Evolutionary conservation across 2,888 invertebrate species (phyloP), one percentile per base, ranked within the genome.

Genomic region (Adelognathus sp.): DNA sequence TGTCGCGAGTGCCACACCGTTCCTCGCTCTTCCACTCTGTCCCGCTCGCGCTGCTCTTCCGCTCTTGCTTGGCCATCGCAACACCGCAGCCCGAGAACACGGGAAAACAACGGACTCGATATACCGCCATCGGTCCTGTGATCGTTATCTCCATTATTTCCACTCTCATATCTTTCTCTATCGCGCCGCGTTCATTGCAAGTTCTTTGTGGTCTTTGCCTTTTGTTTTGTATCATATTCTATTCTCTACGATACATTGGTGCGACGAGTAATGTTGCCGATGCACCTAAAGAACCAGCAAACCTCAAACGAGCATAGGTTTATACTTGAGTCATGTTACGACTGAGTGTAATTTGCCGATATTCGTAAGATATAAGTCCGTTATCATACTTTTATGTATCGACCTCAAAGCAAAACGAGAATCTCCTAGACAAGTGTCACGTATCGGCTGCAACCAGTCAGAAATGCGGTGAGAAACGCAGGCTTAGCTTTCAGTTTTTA

Each of bases 91-190:
- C n/a, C n/a, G 29, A 9, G 44, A 61, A 67, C 61, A 56, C 61
- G 29, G 54, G 77, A 77, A 21, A 56, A 18, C 64, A 72, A n/a
- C 56, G 70, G 33, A 56, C 50, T 39, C 29, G 60, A 50, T 11
- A 29, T 54, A 6, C 33, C 39, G 36, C 41, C 69, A 16, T 54
- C 67, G 61, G 60, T 29, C 36, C 39, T 50, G 69, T 78, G 58
- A 70, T 78, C 60, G 44, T 74, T 74, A 74, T 78, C 63, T 70
- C 69, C 58, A 78, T 64, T 78, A 78, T 70, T 74, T 78, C 58
- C 64, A 74, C 50, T 74, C 70, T 73, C 50, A 64, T 70, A 78
- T 61, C 66, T 54, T 31, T 56, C 39, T 29, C 33, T 18, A 14
- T 41, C 16, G 36, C 33, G 54, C 41, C 63, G 41, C 21, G 31